Conservation (phyloP, 2,888 invertebrate genomes). For the Laothoe populi region DNA sequence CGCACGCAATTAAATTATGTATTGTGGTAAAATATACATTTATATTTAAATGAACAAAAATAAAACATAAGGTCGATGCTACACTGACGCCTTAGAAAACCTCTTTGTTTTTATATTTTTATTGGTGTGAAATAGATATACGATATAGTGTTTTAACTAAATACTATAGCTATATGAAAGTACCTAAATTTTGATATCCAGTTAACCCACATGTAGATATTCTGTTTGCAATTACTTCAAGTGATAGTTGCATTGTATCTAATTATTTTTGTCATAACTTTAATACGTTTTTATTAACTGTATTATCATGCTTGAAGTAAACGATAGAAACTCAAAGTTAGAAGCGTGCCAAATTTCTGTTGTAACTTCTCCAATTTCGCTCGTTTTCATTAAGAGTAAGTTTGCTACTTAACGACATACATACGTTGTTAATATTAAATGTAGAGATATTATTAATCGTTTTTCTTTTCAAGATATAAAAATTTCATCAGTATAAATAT, state of each 20-base stretch:
- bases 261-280: neutral
- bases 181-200: neutral
- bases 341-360: neutral
- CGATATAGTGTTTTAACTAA: no score
- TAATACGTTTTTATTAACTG: neutral
- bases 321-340: neutral
- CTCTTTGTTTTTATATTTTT: neutral
- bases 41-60: no score
- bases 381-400: neutral
- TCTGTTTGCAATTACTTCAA: neutral
- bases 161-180: no score
- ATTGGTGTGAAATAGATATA: neutral
- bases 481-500: no score
- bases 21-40: no score
- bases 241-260: constrained; percentile 8
- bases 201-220: neutral
- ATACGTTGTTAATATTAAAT: no score
- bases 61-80: no score
- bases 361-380: neutral
- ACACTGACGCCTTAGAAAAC: no score
- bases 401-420: no score
- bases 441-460: no score
- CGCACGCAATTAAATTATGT: no score
- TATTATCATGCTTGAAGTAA: neutral
- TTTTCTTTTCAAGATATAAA: no score